Evolutionary conservation across 1,140 invertebrate genomes (phyloP).

Genomic region (Drosophila lacteicornis): DNA sequence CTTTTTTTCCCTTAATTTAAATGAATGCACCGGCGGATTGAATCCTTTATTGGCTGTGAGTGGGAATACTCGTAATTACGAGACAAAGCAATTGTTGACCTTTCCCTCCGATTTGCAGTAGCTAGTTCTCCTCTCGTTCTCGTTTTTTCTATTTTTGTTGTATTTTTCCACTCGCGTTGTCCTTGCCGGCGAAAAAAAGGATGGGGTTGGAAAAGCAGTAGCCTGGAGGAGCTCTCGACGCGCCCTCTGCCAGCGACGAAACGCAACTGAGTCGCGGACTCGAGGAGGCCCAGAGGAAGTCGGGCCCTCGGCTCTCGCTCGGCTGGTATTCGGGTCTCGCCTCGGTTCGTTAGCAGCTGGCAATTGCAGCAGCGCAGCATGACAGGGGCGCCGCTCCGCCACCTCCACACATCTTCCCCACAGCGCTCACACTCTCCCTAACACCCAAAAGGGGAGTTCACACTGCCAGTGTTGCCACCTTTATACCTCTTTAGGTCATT

Average conservation of each 20-base stretch:
- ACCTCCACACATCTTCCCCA: neutral
- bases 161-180: constrained; percentile 59
- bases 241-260: constrained; percentile 38
- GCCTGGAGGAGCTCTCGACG: constrained; percentile 18
- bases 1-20: constrained; percentile 37
- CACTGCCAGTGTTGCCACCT: constrained; percentile 13
- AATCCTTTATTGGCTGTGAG: constrained; percentile 54
- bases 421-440: neutral
- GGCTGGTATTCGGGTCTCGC: constrained; percentile 11
- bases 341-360: constrained; percentile 47
- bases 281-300: constrained; percentile 25
- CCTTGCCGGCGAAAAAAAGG: constrained; percentile 27
- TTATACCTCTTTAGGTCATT: neutral
- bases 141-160: constrained; percentile 11
- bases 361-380: constrained; percentile 31
- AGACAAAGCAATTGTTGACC: constrained; percentile 55
- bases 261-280: constrained; percentile 53
- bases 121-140: neutral
- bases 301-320: constrained; percentile 9
- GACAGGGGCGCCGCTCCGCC: neutral
- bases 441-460: constrained; percentile 3
- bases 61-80: constrained; percentile 52
- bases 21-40: constrained; percentile 38
- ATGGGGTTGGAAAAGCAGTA: neutral
- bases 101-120: constrained; percentile 35